A percentile compares a stretch with the other conserved stretches of the same genome.
These are phyloP conservation scores for Theristicus caerulescens DNA, from an alignment of 2,113 vertebrate genomes.

Conservation along the genomic window DNA sequence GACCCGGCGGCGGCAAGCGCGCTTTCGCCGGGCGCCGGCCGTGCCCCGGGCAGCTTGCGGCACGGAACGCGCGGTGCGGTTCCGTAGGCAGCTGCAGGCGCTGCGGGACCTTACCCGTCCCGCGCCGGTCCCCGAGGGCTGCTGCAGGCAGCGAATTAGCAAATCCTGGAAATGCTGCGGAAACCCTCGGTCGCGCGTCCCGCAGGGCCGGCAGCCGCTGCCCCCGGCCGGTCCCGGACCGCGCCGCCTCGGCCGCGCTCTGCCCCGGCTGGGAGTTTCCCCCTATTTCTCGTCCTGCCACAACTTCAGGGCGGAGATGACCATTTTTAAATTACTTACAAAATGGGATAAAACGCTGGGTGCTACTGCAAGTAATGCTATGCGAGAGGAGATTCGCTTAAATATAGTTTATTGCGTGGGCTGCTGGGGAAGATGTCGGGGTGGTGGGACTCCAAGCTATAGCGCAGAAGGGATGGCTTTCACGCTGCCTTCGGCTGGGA, in stretches of 20 bases:
- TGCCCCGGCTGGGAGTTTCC: neutral
- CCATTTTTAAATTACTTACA: neutral
- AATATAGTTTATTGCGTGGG: neutral
- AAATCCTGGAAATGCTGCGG: neutral
- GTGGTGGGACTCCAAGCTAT: neutral
- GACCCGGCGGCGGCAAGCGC: neutral
- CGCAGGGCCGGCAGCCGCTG: neutral
- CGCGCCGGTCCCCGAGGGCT: neutral
- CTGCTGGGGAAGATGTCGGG: neutral
- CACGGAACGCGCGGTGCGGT: neutral
- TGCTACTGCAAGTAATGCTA: neutral
- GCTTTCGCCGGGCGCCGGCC: neutral
- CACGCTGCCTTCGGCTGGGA: neutral
- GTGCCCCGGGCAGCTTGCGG: neutral
- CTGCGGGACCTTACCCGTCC: too few species aligned
- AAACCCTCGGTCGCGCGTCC: neutral
- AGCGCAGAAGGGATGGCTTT: neutral
- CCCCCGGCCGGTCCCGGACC: neutral
- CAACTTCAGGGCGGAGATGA: neutral
- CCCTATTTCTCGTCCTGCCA: neutral
- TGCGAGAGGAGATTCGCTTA: neutral
- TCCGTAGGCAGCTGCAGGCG: neutral
- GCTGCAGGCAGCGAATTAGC: neutral
- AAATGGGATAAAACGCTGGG: neutral
- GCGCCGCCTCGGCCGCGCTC: neutral